A percentile compares a stretch with the other conserved stretches of the same genome.
These are phyloP conservation scores for Neosalanx taihuensis DNA, from an alignment of 2,797 vertebrate genomes.

Conservation along the genomic window DNA sequence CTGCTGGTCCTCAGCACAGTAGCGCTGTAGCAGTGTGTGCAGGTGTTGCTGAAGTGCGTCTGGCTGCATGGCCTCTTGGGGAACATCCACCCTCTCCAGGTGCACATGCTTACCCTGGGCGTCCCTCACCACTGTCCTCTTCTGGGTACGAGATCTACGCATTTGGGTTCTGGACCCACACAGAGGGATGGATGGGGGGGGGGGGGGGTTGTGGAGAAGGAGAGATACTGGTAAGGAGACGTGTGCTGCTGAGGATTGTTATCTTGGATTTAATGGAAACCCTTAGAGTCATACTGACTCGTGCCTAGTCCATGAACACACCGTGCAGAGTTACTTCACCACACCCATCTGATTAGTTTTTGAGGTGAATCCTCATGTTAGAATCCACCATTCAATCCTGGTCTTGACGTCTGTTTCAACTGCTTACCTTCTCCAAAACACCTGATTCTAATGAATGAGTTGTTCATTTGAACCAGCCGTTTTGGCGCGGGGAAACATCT, in stretches of 20 bases:
- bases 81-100: conserved; percentile 86
- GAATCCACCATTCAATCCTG: not conserved
- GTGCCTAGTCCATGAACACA: not conserved
- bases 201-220: not conserved
- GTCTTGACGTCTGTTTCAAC: too few species aligned
- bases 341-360: not conserved
- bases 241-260: too few species aligned
- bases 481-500: not conserved
- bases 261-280: not conserved
- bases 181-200: not conserved
- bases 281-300: not conserved
- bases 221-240: conserved; percentile 3
- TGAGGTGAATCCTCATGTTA: not conserved
- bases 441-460: not conserved
- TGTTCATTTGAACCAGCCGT: not conserved
- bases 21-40: conserved; percentile 84
- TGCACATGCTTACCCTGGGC: conserved; percentile 80
- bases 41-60: conserved; percentile 89
- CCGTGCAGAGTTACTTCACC: not conserved
- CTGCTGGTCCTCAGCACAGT: conserved; percentile 74
- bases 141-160: conserved; percentile 86
- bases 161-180: conserved; percentile 79
- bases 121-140: conserved; percentile 93
- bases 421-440: not conserved
- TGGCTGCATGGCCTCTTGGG: conserved; percentile 76